These are phyloP conservation scores for Phymastichus coffea DNA, from an alignment of 1,140 invertebrate species.

Conservation along the genomic window DNA sequence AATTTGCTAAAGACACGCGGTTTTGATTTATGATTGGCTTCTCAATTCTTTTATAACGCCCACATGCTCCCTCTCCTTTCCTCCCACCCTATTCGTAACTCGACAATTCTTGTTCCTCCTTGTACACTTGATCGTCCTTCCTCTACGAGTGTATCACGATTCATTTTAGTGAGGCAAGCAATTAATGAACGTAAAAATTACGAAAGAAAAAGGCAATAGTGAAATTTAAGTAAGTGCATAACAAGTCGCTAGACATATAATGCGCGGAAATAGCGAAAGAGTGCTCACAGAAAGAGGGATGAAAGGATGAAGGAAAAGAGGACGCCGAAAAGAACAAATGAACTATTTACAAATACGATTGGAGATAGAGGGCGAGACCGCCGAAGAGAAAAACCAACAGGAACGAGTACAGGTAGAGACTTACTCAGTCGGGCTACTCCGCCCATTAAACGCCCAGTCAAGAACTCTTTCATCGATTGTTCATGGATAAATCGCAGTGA, in stretches of 20 bases:
- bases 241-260: too few species aligned
- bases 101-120: too few species aligned
- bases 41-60: conserved; percentile 16
- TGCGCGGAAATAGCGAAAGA: too few species aligned
- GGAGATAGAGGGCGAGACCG: conserved; percentile 6
- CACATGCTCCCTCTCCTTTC: conserved; percentile 6
- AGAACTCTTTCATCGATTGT: conserved; percentile 25
- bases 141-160: too few species aligned
- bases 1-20: conserved; percentile 23
- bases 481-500: conserved; percentile 25
- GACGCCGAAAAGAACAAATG: conserved; percentile 11
- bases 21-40: conserved; percentile 22
- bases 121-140: too few species aligned
- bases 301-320: background rate
- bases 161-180: too few species aligned
- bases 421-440: conserved; percentile 6
- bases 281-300: background rate
- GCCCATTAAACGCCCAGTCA: conserved; percentile 25
- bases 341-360: conserved; percentile 27
- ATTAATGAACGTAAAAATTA: too few species aligned
- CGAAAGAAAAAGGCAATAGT: too few species aligned
- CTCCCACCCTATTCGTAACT: too few species aligned
- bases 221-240: too few species aligned
- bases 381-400: conserved; percentile 25
- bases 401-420: background rate